Base-by-base conservation (phyloP, 2,113 vertebrate genomes). In the Ammodytes marinus region DNA sequence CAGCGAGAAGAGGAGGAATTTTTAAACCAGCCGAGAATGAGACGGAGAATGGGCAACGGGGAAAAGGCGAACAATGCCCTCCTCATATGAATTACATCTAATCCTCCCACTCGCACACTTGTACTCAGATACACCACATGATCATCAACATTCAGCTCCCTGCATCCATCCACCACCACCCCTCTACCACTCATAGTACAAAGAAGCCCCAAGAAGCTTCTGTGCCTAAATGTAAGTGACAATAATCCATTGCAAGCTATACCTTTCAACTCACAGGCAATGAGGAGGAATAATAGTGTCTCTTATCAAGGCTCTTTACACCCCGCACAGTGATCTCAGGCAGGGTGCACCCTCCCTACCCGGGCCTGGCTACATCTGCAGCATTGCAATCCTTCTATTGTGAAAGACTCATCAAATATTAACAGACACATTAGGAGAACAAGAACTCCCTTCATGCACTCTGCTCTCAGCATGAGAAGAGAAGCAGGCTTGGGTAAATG, bases 401-500 rank as follows among this genome's bases (percentile, higher is more conserved):
- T 69, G 54, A 61, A 64, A 69, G 61, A 61, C 63, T 79, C 81
- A 83, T 92, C 69, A 89, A 90, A 88, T 85, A 91, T 89, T 91
- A 89, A 86, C 74, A 10, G 19, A 61, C 69, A 58, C 86, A 88
- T 88, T 89, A 87, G 80, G 40, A 77, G 66, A 83, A 73, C 76
- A 79, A 75, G 72, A 73, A 67, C 55, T 84, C 37, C 64, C 82
- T 67, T 84, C 53, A 68, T 84, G 79, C 80, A 67, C 43, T 86
- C 60, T 66, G 83, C 50, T 65, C 50, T 65, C 76, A 50, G 66
- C 75, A 74, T 1, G 53, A 77, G 63, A 47, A 73, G 58, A 66
- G 74, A 77, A 7, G 11, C 43, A 9, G 27, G 53, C 19, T 80
- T 57, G 61, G 27, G 72, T 84, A 83, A 79, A 75, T 80, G 75